Conservation (phyloP, 2,113 vertebrate genomes). For the Elephas maximus region DNA sequence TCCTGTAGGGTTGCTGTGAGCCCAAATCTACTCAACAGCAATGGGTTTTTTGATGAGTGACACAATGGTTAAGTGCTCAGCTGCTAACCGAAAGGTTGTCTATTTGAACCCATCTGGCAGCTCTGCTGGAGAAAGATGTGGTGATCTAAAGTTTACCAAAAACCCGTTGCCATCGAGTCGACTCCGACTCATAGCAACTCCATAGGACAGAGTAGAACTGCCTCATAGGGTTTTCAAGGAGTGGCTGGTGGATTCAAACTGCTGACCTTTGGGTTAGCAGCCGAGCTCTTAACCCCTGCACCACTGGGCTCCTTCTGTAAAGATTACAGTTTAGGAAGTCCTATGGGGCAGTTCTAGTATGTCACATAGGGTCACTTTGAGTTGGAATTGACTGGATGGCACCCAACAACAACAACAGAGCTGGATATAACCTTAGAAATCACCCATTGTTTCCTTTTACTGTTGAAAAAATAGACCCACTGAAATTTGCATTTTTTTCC, state of each 20-base stretch:
- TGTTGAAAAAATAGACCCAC: background rate
- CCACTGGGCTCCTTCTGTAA: background rate
- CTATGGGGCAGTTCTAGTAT: background rate
- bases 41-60: background rate
- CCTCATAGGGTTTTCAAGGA: too few species aligned
- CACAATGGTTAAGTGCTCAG: background rate
- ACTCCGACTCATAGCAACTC: too few species aligned
- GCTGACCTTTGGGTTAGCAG: too few species aligned
- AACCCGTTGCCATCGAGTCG: too few species aligned
- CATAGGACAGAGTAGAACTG: too few species aligned
- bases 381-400: background rate
- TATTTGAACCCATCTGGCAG: background rate
- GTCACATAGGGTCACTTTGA: background rate
- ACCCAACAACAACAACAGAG: background rate
- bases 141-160: background rate
- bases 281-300: too few species aligned
- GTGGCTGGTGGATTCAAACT: too few species aligned
- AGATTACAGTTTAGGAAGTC: background rate
- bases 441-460: conserved; percentile 17
- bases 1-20: background rate
- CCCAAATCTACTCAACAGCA: background rate
- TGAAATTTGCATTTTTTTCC: conserved; percentile 11
- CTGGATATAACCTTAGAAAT: background rate
- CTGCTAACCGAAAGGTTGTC: background rate
- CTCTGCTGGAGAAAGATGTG: background rate